Evolutionary conservation across 1,140 invertebrate species (phyloP).

Genomic region (Bactericera cockerelli): DNA sequence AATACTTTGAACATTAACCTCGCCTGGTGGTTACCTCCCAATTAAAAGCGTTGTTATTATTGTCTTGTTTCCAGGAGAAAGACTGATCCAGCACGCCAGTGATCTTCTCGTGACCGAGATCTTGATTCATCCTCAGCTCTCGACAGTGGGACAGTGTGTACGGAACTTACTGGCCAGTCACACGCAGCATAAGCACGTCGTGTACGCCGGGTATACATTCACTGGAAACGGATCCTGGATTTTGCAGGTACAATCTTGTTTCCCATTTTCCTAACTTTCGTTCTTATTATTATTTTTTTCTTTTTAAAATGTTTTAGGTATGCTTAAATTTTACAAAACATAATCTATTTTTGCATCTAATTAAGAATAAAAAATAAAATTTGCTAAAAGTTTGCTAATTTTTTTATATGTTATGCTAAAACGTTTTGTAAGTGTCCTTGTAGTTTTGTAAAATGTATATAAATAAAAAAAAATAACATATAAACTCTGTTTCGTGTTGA

Average conservation of each 20-base stretch:
- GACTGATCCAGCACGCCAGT: conserved; percentile 83
- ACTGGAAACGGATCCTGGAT: conserved; percentile 87
- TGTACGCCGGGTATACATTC: conserved; percentile 90
- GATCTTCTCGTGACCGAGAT: conserved; percentile 90
- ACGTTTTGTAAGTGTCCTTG: too few species aligned
- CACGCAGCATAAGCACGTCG: conserved; percentile 82
- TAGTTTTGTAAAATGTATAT: too few species aligned
- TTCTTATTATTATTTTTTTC: not conserved
- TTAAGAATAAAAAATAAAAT: too few species aligned
- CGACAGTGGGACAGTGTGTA: conserved; percentile 83
- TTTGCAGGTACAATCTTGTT: conserved; percentile 74
- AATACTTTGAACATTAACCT: too few species aligned
- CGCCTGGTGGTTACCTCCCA: too few species aligned
- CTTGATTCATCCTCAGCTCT: conserved; percentile 83
- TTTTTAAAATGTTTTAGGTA: not conserved
- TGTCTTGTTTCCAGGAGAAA: conserved; percentile 52
- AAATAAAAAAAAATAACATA: too few species aligned
- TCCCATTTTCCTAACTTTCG: not conserved
- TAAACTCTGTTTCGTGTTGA: too few species aligned
- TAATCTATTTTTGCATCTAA: too few species aligned
- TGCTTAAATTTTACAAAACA: not conserved
- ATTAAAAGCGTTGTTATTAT: too few species aligned
- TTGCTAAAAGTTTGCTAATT: too few species aligned
- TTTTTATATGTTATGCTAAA: too few species aligned
- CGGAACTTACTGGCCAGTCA: conserved; percentile 83